These are phyloP conservation scores for Eupithecia subumbrata DNA, from an alignment of 2,888 invertebrate genomes.

Conservation along the genomic window DNA sequence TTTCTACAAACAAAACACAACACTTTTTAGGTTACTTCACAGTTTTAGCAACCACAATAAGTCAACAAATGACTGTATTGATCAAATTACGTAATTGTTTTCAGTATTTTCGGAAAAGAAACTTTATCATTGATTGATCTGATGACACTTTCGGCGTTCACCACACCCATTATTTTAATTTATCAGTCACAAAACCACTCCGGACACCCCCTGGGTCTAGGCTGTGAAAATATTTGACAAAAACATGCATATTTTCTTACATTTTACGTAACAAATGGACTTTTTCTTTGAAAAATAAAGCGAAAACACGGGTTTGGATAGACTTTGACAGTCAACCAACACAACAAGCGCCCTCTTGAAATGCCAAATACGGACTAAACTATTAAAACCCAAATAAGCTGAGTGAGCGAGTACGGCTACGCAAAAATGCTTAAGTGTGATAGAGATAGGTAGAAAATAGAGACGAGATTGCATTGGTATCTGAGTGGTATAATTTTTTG, in stretches of 20 bases:
- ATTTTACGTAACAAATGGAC: slow-evolving; percentile 41
- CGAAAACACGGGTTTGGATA: not conserved
- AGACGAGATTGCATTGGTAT: slow-evolving; percentile 47
- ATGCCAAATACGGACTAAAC: slow-evolving; percentile 72
- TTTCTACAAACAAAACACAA: slow-evolving; percentile 86
- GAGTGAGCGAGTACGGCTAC: slow-evolving; percentile 55
- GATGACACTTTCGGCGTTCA: slow-evolving; percentile 64
- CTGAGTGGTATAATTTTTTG: not conserved
- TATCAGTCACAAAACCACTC: slow-evolving; percentile 42
- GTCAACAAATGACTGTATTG: slow-evolving; percentile 2
- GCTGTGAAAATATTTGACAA: not conserved
- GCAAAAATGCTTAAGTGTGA: slow-evolving; percentile 45
- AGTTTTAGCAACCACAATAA: slow-evolving; percentile 3
- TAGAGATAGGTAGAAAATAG: slow-evolving; percentile 55
- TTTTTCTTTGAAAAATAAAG: slow-evolving; percentile 36
- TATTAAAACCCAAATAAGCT: slow-evolving; percentile 41
- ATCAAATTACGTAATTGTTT: slow-evolving; percentile 49
- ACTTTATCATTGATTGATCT: slow-evolving; percentile 44
- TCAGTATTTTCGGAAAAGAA: slow-evolving; percentile 61
- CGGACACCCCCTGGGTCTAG: not conserved
- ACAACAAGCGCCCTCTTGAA: slow-evolving; percentile 61
- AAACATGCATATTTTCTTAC: slow-evolving; percentile 48
- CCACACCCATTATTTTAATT: slow-evolving; percentile 73
- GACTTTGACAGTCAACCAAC: slow-evolving; percentile 37
- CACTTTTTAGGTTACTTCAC: slow-evolving; percentile 40